Evolutionary conservation across 2,888 invertebrate species (phyloP).

Genomic region (Gisinianus flammeolus): DNA sequence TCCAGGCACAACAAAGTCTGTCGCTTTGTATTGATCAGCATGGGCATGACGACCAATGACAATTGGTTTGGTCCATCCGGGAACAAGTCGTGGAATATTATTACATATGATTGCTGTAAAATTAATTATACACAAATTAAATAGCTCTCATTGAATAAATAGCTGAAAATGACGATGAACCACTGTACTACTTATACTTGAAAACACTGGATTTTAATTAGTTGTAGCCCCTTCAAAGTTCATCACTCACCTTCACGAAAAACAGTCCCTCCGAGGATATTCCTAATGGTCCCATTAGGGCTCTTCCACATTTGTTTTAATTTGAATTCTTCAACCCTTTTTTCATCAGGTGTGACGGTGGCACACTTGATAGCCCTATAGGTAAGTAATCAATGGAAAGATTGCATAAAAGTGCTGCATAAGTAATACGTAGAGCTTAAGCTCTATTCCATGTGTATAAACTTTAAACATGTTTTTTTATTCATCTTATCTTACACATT

Average conservation of each 20-base stretch:
- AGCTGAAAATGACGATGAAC: too few species aligned
- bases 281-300: constrained; percentile 68
- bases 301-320: constrained; percentile 61
- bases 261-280: constrained; percentile 66
- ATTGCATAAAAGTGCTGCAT: too few species aligned
- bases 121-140: too few species aligned
- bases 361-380: constrained; percentile 96
- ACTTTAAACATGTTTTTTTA: too few species aligned
- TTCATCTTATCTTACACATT: too few species aligned
- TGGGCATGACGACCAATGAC: constrained; percentile 98
- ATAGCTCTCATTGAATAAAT: too few species aligned
- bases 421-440: too few species aligned
- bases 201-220: too few species aligned
- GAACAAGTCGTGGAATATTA: constrained; percentile 92
- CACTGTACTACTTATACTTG: too few species aligned
- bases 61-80: constrained; percentile 94
- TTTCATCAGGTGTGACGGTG: constrained; percentile 96
- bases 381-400: too few species aligned
- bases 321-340: constrained; percentile 74
- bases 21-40: constrained; percentile 95
- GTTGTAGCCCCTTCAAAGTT: too few species aligned
- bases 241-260: constrained; percentile 63
- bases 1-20: constrained; percentile 93
- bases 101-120: constrained; percentile 63
- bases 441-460: too few species aligned